These are phyloP conservation scores for Oryzias curvinotus DNA, from an alignment of 2,113 vertebrate species.

Conservation along the genomic window DNA sequence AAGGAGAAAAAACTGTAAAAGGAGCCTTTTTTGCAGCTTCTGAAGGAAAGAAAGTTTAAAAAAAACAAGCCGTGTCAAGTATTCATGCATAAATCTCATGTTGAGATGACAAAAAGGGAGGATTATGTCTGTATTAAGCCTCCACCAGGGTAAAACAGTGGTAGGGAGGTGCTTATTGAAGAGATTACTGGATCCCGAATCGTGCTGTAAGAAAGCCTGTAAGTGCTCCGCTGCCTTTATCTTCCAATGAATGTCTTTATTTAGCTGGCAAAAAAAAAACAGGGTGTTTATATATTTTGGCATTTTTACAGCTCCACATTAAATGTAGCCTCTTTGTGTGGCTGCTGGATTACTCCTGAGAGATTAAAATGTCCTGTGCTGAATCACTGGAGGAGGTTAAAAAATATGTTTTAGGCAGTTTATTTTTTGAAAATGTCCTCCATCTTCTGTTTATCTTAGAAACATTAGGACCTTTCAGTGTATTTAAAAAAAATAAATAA, in stretches of 20 bases:
- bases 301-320: constrained; percentile 22
- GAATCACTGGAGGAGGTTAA: background rate
- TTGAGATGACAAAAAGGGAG: constrained; percentile 53
- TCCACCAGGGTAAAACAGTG: constrained; percentile 55
- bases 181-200: constrained; percentile 52
- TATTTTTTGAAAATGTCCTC: constrained; percentile 5
- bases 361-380: background rate
- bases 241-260: constrained; percentile 49
- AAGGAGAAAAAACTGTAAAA: constrained; percentile 6
- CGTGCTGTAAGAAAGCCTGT: constrained; percentile 30
- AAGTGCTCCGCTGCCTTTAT: constrained; percentile 41
- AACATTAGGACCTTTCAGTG: background rate
- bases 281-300: constrained; percentile 22
- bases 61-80: constrained; percentile 1
- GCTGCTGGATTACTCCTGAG: constrained; percentile 16
- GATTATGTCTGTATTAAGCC: constrained; percentile 65
- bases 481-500: background rate
- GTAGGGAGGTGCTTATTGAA: constrained; percentile 52
- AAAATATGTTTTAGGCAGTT: constrained; percentile 14
- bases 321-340: background rate
- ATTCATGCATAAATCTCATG: constrained; percentile 30
- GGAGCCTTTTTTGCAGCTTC: constrained; percentile 2
- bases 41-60: constrained; percentile 17
- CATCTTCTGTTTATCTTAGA: constrained; percentile 3
- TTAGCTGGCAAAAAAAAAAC: constrained; percentile 38